Evolutionary conservation across 2,797 vertebrate genomes (phyloP).

Genomic region (Acanthurus leucopareius): DNA sequence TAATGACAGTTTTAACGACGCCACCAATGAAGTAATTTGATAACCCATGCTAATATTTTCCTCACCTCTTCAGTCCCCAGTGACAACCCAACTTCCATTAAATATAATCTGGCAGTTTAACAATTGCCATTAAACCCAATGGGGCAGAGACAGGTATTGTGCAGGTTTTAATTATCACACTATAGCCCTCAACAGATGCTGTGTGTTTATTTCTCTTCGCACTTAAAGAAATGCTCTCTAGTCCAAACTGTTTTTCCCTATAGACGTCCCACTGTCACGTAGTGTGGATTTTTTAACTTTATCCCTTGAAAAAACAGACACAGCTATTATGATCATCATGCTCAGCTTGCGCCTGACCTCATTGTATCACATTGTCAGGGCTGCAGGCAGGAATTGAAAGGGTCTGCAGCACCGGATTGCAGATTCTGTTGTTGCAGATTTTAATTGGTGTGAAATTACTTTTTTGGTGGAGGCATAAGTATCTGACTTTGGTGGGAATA

Average conservation of each 20-base stretch:
- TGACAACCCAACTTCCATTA: conserved; percentile 80
- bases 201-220: conserved; percentile 72
- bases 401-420: conserved; percentile 52
- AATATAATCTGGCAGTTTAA: conserved; percentile 84
- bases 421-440: conserved; percentile 79
- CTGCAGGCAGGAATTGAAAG: conserved; percentile 61
- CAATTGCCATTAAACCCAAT: conserved; percentile 80
- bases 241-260: conserved; percentile 12
- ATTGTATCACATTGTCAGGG: conserved; percentile 72
- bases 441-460: conserved; percentile 87
- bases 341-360: conserved; percentile 67
- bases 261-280: conserved; percentile 22
- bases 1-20: conserved; percentile 37
- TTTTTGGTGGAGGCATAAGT: conserved; percentile 74
- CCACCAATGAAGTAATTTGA: conserved; percentile 43
- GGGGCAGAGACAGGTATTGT: conserved; percentile 77
- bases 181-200: conserved; percentile 75
- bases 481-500: conserved; percentile 67
- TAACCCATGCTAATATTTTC: conserved; percentile 62
- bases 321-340: conserved; percentile 58
- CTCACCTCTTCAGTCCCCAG: conserved; percentile 60
- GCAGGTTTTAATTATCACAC: conserved; percentile 79
- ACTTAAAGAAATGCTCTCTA: conserved; percentile 54
- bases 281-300: conserved; percentile 33
- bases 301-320: conserved; percentile 27